Percentiles rank a stretch among this genome's conserved stretches.
Conservation (phyloP, 2,113 vertebrate species). For the Elephantulus edwardii region DNA sequence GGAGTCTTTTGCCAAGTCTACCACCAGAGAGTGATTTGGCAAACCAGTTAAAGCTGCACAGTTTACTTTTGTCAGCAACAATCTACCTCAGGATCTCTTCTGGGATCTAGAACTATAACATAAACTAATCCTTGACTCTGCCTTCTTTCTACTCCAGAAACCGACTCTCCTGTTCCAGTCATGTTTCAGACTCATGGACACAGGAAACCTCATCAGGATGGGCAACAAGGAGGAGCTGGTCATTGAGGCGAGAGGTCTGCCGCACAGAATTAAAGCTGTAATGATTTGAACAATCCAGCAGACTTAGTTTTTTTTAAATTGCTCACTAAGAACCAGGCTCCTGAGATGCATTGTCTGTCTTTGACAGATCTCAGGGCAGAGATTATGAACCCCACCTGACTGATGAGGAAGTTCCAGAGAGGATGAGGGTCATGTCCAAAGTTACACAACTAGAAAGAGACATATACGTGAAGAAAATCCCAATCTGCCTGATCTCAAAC, state of each 20-base stretch:
- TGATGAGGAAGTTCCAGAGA: background rate
- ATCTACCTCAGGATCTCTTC: fast-evolving
- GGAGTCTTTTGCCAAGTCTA: background rate
- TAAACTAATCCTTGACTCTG: background rate
- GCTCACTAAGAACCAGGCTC: background rate
- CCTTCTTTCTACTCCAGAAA: background rate
- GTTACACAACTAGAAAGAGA: background rate
- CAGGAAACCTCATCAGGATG: background rate
- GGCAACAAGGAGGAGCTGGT: fast-evolving
- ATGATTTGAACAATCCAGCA: too few relatives aligned
- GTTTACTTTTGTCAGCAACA: background rate
- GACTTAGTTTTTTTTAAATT: background rate
- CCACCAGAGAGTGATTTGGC: background rate
- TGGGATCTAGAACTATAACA: background rate
- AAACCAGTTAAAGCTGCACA: too few relatives aligned
- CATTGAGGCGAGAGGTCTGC: too few relatives aligned
- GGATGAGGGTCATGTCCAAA: background rate
- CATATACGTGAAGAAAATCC: background rate
- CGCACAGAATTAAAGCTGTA: background rate
- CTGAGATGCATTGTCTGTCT: background rate
- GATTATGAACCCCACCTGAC: background rate
- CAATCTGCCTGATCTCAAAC: background rate
- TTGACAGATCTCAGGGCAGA: background rate
- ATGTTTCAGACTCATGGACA: background rate
- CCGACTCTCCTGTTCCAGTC: background rate